Evolutionary conservation across 2,113 vertebrate genomes (phyloP).

Genomic region (Ranitomeya variabilis): DNA sequence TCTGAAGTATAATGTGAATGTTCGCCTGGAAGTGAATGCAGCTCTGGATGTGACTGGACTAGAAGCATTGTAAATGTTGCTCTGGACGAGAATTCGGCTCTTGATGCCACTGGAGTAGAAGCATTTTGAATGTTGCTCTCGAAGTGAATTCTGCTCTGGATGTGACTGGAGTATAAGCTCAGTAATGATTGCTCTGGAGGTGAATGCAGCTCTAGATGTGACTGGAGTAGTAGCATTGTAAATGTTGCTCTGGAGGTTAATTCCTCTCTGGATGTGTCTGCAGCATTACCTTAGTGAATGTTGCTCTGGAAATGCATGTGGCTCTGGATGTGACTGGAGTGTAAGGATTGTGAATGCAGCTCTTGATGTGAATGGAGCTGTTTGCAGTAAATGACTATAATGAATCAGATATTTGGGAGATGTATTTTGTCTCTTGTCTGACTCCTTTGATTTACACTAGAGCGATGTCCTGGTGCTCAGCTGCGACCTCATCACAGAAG

Average conservation of each 20-base stretch:
- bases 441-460: conserved; percentile 66
- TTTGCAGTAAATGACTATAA: conserved; percentile 51
- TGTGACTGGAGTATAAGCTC: background rate
- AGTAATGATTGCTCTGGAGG: background rate
- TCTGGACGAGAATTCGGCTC: no score
- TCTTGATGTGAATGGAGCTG: background rate
- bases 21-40: background rate
- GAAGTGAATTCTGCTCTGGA: background rate
- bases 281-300: background rate
- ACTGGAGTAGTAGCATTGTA: background rate
- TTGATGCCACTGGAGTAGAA: no score
- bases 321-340: background rate
- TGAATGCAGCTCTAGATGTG: background rate
- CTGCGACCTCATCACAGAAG: conserved; percentile 94
- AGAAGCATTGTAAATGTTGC: no score
- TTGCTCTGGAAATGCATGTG: background rate
- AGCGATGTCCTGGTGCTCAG: conserved; percentile 92
- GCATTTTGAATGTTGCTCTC: no score
- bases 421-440: conserved; percentile 44
- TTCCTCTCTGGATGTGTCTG: background rate
- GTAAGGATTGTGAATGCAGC: background rate
- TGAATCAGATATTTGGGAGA: background rate
- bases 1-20: no score
- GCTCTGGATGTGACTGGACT: background rate
- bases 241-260: background rate